These are phyloP conservation scores for Micrastur ruficollis DNA, from an alignment of 2,797 vertebrate species.

Conservation along the genomic window DNA sequence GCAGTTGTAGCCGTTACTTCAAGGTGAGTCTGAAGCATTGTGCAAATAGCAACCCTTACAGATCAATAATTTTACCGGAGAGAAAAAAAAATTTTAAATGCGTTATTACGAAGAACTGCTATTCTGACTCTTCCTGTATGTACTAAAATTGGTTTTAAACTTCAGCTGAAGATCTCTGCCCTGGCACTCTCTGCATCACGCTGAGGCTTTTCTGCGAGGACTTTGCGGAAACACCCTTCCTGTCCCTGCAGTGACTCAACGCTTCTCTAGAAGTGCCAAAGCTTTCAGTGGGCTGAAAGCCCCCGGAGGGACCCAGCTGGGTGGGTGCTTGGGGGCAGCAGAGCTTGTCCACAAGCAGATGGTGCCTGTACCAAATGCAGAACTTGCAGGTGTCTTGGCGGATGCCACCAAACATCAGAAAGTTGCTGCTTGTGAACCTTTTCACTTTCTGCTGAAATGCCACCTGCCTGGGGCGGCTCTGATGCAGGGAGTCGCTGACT, in stretches of 20 bases:
- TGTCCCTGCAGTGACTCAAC: background rate
- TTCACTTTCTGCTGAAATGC: background rate
- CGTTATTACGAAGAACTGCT: background rate
- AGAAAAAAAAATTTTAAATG: background rate
- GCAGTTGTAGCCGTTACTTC: background rate
- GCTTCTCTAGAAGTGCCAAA: background rate
- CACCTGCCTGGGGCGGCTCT: accelerated
- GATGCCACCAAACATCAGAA: background rate
- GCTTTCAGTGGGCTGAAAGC: background rate
- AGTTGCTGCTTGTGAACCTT: background rate
- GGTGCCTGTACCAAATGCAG: background rate
- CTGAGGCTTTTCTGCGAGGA: background rate
- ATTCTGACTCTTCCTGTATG: background rate
- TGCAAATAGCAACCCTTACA: background rate
- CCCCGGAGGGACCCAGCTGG: no score
- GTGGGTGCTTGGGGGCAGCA: background rate
- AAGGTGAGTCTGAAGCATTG: background rate
- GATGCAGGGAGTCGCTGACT: background rate
- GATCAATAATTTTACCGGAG: background rate
- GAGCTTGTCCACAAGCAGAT: background rate
- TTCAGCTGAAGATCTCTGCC: background rate
- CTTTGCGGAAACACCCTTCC: background rate
- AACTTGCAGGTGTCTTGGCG: background rate
- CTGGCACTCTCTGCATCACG: accelerated
- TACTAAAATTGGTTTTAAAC: background rate